Evolutionary conservation across 2,113 vertebrate species (phyloP).

Genomic region (Copsychus sechellarum): DNA sequence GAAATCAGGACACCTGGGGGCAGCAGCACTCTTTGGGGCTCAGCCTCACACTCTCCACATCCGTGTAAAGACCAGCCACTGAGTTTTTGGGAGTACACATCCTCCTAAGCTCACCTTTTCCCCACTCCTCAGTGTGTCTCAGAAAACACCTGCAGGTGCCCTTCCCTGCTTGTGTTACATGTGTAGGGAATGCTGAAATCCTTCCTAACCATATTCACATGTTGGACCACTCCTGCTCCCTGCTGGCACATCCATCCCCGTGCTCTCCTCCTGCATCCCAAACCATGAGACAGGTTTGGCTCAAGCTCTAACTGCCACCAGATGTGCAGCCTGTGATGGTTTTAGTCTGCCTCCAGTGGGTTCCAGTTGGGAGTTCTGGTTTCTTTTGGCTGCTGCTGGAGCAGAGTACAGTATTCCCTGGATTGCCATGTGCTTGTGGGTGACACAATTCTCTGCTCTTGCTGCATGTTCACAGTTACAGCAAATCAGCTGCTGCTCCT

Average conservation of each 20-base stretch:
- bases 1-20: neutral
- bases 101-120: neutral
- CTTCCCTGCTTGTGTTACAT: rapidly evolving
- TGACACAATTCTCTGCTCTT: neutral
- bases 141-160: neutral
- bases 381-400: neutral
- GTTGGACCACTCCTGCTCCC: neutral
- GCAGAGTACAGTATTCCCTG: neutral
- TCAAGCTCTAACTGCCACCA: neutral
- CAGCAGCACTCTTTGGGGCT: neutral
- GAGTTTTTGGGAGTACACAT: rapidly evolving
- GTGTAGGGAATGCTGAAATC: neutral
- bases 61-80: neutral
- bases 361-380: neutral
- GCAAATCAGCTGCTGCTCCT: neutral
- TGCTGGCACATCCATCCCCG: neutral
- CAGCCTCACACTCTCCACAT: neutral
- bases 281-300: rapidly evolving
- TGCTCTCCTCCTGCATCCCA: neutral
- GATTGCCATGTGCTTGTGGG: rapidly evolving
- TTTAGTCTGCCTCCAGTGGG: neutral
- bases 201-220: rapidly evolving
- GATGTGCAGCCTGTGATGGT: neutral
- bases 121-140: neutral
- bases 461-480: neutral